Percentiles rank a stretch among this genome's conserved stretches.
Evolutionary conservation across 2,113 vertebrate genomes (phyloP).

Genomic region (cattle (Bos taurus)): DNA sequence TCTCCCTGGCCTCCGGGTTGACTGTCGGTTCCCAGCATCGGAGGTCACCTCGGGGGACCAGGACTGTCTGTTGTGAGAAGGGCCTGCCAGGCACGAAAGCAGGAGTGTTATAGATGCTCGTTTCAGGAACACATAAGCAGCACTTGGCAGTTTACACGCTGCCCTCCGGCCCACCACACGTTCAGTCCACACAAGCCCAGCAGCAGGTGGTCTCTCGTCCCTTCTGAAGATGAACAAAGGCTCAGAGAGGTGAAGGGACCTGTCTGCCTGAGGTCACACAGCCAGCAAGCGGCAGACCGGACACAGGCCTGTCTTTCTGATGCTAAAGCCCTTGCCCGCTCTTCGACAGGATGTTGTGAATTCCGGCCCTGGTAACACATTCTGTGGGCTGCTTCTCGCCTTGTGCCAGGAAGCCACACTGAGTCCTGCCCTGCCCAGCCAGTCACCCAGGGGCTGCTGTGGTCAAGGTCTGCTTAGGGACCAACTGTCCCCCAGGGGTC

Average conservation of each 20-base stretch:
- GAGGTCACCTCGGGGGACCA: neutral
- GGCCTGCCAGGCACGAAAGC: neutral
- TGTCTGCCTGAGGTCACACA: neutral
- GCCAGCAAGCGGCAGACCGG: neutral
- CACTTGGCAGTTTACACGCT: rapidly evolving
- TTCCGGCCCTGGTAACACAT: neutral
- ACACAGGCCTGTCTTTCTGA: neutral
- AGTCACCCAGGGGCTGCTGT: neutral
- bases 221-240: neutral
- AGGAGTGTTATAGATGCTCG: rapidly evolving
- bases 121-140: neutral
- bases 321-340: neutral
- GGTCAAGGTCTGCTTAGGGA: neutral
- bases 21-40: rapidly evolving
- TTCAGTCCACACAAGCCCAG: neutral
- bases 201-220: rapidly evolving
- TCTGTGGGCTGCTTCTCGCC: no score
- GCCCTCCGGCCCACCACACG: rapidly evolving
- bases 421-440: neutral
- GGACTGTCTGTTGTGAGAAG: neutral
- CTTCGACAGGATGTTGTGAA: rapidly evolving
- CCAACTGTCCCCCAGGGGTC: neutral
- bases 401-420: neutral
- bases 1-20: neutral
- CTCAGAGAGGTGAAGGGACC: neutral